These are phyloP conservation scores for Eulemur mongoz DNA, from an alignment of 2,797 vertebrate species.

Conservation along the genomic window DNA sequence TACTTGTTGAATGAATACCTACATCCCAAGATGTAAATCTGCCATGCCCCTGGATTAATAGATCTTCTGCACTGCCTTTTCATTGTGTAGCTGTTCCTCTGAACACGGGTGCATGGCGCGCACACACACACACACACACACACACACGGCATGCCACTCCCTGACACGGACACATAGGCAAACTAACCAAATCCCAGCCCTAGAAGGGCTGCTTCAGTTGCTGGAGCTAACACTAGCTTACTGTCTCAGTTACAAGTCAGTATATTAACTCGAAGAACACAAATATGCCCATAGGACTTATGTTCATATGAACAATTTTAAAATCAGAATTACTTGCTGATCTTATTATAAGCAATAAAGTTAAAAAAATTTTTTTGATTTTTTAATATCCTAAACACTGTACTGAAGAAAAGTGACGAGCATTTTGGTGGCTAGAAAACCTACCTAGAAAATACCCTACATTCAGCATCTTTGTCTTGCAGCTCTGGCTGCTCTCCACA, in stretches of 20 bases:
- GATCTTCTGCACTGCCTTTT: neutral
- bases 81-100: neutral
- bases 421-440: neutral
- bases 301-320: neutral
- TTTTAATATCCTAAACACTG: neutral
- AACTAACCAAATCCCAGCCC: neutral
- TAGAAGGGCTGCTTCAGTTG: neutral
- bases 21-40: neutral
- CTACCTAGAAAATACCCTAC: neutral
- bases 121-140: neutral
- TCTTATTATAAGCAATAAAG: neutral
- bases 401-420: neutral
- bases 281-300: neutral
- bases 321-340: neutral
- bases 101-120: neutral
- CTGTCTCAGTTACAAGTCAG: neutral
- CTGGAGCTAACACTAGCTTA: neutral
- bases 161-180: neutral
- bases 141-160: neutral
- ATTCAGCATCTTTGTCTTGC: neutral
- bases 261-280: neutral
- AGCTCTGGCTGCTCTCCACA: constrained; percentile 51
- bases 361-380: neutral
- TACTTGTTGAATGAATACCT: neutral
- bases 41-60: neutral